Evolutionary conservation across 2,113 vertebrate species (phyloP), one percentile per base, ranked within the genome.

Genomic region (Hippocampus guttulatus): DNA sequence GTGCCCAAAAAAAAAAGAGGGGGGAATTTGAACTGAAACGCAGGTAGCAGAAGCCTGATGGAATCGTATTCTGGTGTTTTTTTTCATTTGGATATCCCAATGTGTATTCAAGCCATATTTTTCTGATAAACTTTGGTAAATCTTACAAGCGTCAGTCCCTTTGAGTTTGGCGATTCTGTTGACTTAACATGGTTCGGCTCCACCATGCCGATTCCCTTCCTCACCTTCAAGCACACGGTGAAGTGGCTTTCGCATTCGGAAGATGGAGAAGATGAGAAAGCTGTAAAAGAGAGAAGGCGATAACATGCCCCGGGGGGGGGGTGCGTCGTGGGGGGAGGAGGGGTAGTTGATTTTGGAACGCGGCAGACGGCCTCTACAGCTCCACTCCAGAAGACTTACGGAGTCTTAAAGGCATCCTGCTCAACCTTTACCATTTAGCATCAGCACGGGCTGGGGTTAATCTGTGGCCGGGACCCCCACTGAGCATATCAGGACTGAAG

Each of bases 371-470:
- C 60, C 84, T 83, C 76, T 81, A 67, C 75, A 74, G 83, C 72
- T 84, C 73, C 61, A 74, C 77, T 78, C 80, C 75, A 73, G 78
- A 79, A 69, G 82, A 87, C 77, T 88, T 90, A 88, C 38, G 54
- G 43, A 47, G 73, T 82, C 80, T 88, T 81, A 84, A 85, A 80
- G 80, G 75, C 77, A 73, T 80, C 85, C 79, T 81, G 72, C 75
- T 81, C 84, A 60, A 58, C 80, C 75, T 77, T 89, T 86, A 87
- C 86, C 84, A 57, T 90, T 38, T 90, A 88, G 82, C 84, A 68
- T 85, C 84, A 84, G 84, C 83, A 70, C 67, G 61, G 79, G 85
- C 81, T 41, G 38, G 65, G 77, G 87, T 78, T 87, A 86, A 92
- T 91, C 87, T 76, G 75, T 23, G 57, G 52, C 72, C 72, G 41